Percentiles rank a stretch among this genome's conserved stretches.
These are phyloP conservation scores for Nasonia giraulti DNA, from an alignment of 1,140 invertebrate species.

Conservation along the genomic window DNA sequence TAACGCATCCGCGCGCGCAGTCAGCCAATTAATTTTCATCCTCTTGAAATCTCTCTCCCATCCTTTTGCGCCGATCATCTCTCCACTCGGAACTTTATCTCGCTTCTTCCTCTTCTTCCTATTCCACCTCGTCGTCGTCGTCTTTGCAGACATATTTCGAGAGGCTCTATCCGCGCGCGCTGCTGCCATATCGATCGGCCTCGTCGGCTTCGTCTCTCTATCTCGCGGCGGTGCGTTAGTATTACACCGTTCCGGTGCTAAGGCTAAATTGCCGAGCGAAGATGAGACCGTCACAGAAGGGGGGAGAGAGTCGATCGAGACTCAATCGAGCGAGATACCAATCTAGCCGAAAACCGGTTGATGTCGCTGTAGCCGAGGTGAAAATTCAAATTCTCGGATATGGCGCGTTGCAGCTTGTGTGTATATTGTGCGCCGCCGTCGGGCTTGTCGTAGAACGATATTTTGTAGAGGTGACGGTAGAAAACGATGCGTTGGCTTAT, in stretches of 20 bases:
- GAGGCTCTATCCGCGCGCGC: not conserved
- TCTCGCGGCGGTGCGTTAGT: slow-evolving; percentile 19
- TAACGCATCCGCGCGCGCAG: no score
- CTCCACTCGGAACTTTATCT: slow-evolving; percentile 42
- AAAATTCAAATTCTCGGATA: slow-evolving; percentile 37
- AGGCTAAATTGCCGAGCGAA: slow-evolving; percentile 38
- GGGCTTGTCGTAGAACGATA: not conserved
- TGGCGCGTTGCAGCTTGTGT: not conserved
- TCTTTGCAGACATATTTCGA: not conserved
- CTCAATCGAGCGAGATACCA: slow-evolving; percentile 51
- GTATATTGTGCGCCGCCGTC: no score
- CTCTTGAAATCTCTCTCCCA: not conserved
- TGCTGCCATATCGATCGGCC: slow-evolving; percentile 18
- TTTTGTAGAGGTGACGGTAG: no score
- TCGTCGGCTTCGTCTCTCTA: not conserved
- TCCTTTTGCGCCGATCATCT: slow-evolving; percentile 36
- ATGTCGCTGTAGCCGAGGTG: not conserved
- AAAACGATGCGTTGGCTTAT: no score
- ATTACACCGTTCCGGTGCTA: slow-evolving; percentile 29
- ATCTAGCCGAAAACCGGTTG: no score
- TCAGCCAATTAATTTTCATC: not conserved
- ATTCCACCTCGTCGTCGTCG: not conserved
- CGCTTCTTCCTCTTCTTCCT: slow-evolving; percentile 38
- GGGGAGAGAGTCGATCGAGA: slow-evolving; percentile 36
- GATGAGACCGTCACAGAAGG: not conserved